Conservation (phyloP, 2,113 vertebrate species). For the Lophotis ruficrista region DNA sequence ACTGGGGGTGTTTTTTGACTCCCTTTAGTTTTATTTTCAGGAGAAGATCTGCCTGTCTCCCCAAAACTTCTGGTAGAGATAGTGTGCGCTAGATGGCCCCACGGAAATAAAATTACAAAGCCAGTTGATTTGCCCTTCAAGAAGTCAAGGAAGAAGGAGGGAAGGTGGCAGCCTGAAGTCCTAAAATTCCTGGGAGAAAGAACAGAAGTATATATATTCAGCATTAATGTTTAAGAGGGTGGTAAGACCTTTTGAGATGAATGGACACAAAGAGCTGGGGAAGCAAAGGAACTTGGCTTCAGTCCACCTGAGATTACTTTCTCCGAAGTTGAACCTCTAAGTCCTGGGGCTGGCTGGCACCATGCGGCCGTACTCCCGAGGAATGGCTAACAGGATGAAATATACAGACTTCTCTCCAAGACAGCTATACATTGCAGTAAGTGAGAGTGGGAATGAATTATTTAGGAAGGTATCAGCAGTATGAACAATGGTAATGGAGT, state of each 20-base stretch:
- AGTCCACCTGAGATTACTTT: background rate
- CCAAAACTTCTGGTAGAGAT: background rate
- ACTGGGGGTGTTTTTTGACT: background rate
- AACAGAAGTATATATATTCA: background rate
- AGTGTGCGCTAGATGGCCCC: background rate
- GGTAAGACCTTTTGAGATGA: background rate
- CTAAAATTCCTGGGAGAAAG: background rate
- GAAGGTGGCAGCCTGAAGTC: background rate
- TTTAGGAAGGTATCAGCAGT: background rate
- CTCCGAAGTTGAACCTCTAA: background rate
- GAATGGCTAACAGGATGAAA: background rate
- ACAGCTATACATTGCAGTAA: background rate
- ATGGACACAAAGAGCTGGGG: background rate
- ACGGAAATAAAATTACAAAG: background rate
- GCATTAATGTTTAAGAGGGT: background rate
- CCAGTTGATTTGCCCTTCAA: rapidly evolving
- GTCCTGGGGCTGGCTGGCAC: background rate
- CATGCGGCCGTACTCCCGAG: rapidly evolving
- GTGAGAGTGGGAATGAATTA: background rate
- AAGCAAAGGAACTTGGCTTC: background rate
- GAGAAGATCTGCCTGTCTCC: background rate
- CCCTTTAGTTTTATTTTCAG: background rate
- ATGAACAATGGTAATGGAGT: background rate
- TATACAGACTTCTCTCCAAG: background rate
- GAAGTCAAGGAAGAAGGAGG: background rate